Conservation (phyloP, 2,113 vertebrate species). For the Nanorana parkeri region DNA sequence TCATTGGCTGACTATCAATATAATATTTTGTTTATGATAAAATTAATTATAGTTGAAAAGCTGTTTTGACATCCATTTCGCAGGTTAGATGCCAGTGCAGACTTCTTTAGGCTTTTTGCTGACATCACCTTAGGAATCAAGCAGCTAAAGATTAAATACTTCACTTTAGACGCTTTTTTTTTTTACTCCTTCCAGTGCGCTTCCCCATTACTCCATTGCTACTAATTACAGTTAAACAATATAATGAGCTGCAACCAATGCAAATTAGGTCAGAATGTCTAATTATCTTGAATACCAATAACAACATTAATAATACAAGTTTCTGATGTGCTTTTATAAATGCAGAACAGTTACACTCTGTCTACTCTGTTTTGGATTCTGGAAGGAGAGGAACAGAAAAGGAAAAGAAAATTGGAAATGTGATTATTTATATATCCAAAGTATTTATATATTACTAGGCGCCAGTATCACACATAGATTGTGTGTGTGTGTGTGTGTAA, state of each 20-base stretch:
- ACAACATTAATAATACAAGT: conserved; percentile 8
- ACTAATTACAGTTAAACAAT: conserved; percentile 22
- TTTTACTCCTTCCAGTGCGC: neutral
- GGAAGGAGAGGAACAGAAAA: neutral
- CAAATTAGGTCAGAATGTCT: conserved; percentile 34
- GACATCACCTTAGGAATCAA: neutral
- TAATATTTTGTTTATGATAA: neutral
- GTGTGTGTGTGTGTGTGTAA: neutral
- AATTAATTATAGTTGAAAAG: conserved; percentile 25
- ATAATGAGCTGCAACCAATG: conserved; percentile 21
- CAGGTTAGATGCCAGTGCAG: conserved; percentile 14
- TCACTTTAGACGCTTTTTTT: neutral
- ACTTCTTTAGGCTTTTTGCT: neutral
- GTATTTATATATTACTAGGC: too few species aligned
- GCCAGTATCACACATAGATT: too few species aligned
- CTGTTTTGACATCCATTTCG: conserved; percentile 1
- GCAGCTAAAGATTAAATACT: conserved; percentile 4
- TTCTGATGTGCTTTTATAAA: conserved; percentile 22
- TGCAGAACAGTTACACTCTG: neutral
- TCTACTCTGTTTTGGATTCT: neutral
- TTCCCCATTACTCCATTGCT: conserved; percentile 1
- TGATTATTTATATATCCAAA: neutral
- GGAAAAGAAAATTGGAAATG: neutral
- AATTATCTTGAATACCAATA: conserved; percentile 13
- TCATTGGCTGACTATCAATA: neutral